phyloP scores from a whole-genome alignment of 92 coral and sea anemone genomes.

The Parazoanthus atlanticus region DNA sequence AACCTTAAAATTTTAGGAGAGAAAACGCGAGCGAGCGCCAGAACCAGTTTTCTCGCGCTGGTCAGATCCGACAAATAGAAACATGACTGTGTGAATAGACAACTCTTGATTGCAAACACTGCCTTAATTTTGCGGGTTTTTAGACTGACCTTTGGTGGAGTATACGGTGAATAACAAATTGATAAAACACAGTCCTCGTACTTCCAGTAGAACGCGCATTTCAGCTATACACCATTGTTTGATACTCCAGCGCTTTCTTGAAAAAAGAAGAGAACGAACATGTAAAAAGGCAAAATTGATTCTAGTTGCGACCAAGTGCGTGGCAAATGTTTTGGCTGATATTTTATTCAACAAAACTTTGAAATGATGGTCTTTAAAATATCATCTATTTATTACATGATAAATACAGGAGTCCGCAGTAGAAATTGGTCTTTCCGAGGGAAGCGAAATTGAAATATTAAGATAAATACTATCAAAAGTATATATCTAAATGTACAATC shows the following conservation, averaged over 20 bases:
- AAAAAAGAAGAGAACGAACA: not conserved
- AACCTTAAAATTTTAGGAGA: too few species aligned
- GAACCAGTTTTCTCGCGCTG: too few species aligned
- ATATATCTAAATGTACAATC: too few species aligned
- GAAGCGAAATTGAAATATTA: not conserved
- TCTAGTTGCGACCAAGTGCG: not conserved
- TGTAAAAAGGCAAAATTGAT: not conserved
- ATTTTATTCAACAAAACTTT: slow-evolving; percentile 6
- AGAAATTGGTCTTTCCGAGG: not conserved
- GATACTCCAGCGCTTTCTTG: not conserved
- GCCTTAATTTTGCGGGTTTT: not conserved
- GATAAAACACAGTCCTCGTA: not conserved
- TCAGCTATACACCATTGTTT: slow-evolving; percentile 6
- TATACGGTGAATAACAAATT: not conserved
- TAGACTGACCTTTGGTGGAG: not conserved
- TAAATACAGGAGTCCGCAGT: not conserved
- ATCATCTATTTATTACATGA: not conserved
- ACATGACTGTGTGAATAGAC: not conserved
- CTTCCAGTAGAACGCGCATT: not conserved
- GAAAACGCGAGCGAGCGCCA: too few species aligned
- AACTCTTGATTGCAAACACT: not conserved
- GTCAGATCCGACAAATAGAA: not conserved
- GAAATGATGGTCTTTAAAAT: not conserved
- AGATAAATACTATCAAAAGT: not conserved
- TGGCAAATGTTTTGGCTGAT: slow-evolving; percentile 1